Evolutionary conservation across 2,797 vertebrate genomes (phyloP), one percentile per base, ranked within the genome.

Genomic region (Lacerta bilineata): DNA sequence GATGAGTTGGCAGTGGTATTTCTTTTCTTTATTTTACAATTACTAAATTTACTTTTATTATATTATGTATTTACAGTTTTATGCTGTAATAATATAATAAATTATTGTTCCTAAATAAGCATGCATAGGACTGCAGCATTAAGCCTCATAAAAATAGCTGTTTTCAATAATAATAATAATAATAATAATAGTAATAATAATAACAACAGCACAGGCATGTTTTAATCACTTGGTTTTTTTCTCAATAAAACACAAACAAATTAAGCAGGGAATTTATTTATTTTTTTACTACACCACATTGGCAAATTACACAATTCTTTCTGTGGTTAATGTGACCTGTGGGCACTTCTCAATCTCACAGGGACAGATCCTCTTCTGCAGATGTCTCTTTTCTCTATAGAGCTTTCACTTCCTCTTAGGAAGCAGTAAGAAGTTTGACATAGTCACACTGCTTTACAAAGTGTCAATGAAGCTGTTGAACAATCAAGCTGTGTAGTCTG

Each of bases 371-470:
- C 39, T 74, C 79, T 76, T 46, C 17, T 79, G 15, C 15, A 7
- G 23, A 39, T 13, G 29, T 36, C 20, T 5, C 20, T 41, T 25
- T 76, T 66, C 15, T 9, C 10, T 64, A 13, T 11, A 61, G 74
- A 72, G 20, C 20, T 80, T 72, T 90, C 43, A 59, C 43, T 80
- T 84, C 76, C 89, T 33, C 36, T 69, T 9, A 25, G 33, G 36
- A 15, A 55, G 50, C 50, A 55, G 20, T 80, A 36, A n/a, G 29
- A 36, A 64, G n/a, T 59, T 59, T 41, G 17, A 23, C n/a, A 68
- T 17, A 25, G 13, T 66, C n/a, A 8, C 50, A 55, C 3, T 27
- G 23, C 8, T 71, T 82, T 61, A 33, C 11, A n/a, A 59, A 61
- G 13, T 74, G 36, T 8, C 27, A 64, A 27, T n/a, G 8, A 64